These are phyloP conservation scores for Argyrosomus regius DNA, from an alignment of 2,797 vertebrate genomes.

Conservation along the genomic window DNA sequence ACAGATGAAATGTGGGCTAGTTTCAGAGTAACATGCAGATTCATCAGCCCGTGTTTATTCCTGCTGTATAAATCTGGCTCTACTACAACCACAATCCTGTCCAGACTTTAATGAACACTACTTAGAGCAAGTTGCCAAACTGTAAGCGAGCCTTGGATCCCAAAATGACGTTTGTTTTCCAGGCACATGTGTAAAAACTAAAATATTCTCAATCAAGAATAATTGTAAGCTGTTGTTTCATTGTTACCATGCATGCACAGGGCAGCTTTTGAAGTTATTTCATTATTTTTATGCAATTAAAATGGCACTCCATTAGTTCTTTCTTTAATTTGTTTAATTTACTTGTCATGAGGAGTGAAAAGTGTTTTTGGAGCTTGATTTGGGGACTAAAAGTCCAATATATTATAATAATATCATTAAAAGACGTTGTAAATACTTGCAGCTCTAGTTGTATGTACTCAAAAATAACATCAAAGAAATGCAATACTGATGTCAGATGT, in stretches of 20 bases:
- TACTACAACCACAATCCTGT: constrained; percentile 17
- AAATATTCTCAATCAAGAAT: constrained; percentile 2
- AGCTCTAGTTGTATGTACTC: not conserved
- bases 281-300: not conserved
- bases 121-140: constrained; percentile 34
- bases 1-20: constrained; percentile 7
- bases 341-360: not conserved
- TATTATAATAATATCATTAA: not conserved
- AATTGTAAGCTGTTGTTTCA: not conserved
- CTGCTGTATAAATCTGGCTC: constrained; percentile 40
- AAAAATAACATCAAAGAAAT: not conserved
- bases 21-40: constrained; percentile 26
- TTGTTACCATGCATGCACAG: not conserved
- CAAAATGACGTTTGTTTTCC: constrained; percentile 16
- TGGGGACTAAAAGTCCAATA: not conserved
- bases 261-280: not conserved
- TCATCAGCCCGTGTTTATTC: constrained; percentile 34
- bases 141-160: constrained; percentile 42
- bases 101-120: constrained; percentile 50
- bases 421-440: not conserved
- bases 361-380: not conserved
- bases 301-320: not conserved
- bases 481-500: not conserved
- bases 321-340: not conserved
- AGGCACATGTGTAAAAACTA: constrained; percentile 1